Conservation (phyloP, 1,140 invertebrate species). For the Stratiolaelaps scimitus region DNA sequence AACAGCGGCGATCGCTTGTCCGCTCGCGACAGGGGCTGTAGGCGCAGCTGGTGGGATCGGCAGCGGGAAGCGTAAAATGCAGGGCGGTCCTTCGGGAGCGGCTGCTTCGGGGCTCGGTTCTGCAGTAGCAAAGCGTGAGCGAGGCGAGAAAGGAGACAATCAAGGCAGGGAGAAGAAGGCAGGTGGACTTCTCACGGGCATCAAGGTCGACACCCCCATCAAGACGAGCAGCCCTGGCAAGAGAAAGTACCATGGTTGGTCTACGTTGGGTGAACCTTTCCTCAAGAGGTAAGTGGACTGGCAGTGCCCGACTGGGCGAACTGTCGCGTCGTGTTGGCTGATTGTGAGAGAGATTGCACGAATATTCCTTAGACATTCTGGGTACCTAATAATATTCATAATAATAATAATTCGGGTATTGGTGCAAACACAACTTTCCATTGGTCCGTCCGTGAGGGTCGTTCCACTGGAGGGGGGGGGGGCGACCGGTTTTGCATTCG, state of each 20-base stretch:
- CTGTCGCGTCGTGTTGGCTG: too few species aligned
- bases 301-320: too few species aligned
- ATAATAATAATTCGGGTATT: too few species aligned
- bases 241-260: slow-evolving; percentile 81
- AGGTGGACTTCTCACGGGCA: neutral
- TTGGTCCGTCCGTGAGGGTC: too few species aligned
- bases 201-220: slow-evolving; percentile 23
- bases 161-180: slow-evolving; percentile 14
- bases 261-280: slow-evolving; percentile 68
- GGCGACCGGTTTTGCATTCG: too few species aligned
- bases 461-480: too few species aligned
- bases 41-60: neutral
- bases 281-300: slow-evolving; percentile 48
- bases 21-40: neutral
- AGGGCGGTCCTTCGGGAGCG: neutral
- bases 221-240: slow-evolving; percentile 22
- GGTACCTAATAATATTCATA: too few species aligned
- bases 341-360: too few species aligned
- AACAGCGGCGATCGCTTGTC: too few species aligned
- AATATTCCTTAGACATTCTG: too few species aligned
- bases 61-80: slow-evolving; percentile 25
- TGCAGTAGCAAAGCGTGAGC: slow-evolving; percentile 27
- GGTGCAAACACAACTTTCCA: too few species aligned
- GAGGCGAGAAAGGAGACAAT: neutral
- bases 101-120: slow-evolving; percentile 26